Base-by-base conservation (phyloP, 2,113 vertebrate genomes). In the Stegastes partitus region DNA sequence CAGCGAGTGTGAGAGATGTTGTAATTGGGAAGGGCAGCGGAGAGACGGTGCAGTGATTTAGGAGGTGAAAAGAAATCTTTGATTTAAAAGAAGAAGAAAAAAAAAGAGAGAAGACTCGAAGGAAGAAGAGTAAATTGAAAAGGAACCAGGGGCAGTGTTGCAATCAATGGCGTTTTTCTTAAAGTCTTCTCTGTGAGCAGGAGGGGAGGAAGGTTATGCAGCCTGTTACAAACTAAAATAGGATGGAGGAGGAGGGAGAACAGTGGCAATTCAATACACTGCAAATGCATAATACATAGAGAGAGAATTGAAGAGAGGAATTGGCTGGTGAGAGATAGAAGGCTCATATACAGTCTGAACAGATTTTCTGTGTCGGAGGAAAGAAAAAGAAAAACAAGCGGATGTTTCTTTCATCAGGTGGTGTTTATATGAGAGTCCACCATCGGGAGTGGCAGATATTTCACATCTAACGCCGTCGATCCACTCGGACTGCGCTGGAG, bases 251-350 rank as follows among this genome's bases (percentile, higher is more conserved):
- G 76, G 31, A 0, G 5, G 22, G 10, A 64, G 23, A 55, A 31
- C 9, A 62, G 56, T 4, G 28, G 11, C 37, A 64, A 80, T 74
- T 85, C 79, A 87, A 89, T 66, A 72, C 21, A 42, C 21, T 44
- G 65, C 57, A 47, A 63, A 86, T 87, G 84, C 76, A 89, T 88
- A 87, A 90, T 75, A 86, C 79, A 90, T 74, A 21, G 21, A 68
- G n/a, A 42, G 71, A 72, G 71, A 84, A 82, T 11, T 54, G 84
- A 74, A 70, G 21, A 71, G 74, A 79, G 85, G 70, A 76, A 74
- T 77, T 72, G 79, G 53, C 19, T 34, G 34, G 59, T 19, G 77
- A 61, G 58, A 66, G 70, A 82, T 57, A 54, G 71, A 79, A 39
- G 61, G 49, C 47, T 55, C 47, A 37, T 51, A 72, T 80, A 53